phyloP scores from a whole-genome alignment of 2,797 vertebrate species.

The Garrulus glandarius region DNA sequence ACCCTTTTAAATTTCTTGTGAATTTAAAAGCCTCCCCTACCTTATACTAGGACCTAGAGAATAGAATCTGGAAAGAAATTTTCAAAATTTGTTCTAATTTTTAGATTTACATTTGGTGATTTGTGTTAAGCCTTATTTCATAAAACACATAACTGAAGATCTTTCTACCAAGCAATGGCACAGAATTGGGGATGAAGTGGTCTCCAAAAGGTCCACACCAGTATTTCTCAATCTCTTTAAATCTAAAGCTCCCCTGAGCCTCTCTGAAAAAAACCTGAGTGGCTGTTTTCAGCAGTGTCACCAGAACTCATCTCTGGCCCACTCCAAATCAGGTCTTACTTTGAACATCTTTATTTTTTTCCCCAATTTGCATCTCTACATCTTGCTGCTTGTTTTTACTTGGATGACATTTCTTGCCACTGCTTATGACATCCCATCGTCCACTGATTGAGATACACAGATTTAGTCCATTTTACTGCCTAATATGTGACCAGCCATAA shows the following conservation, averaged over 20 bases:
- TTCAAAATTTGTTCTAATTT: background rate
- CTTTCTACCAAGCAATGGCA: background rate
- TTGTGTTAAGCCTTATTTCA: conserved; percentile 44
- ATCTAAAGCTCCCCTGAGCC: background rate
- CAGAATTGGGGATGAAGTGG: background rate
- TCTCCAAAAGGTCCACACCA: background rate
- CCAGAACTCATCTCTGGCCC: background rate
- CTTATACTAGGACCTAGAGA: conserved; percentile 3
- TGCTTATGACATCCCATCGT: background rate
- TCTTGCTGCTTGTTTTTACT: background rate
- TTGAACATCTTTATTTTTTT: background rate
- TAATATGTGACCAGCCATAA: background rate
- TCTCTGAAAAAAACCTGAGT: background rate
- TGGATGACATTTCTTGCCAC: background rate
- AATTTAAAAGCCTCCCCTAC: background rate
- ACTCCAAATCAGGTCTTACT: background rate
- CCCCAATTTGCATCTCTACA: background rate
- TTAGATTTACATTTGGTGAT: conserved; percentile 41
- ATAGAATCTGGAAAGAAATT: background rate
- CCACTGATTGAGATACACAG: background rate
- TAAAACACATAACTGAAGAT: background rate
- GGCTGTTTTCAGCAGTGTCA: background rate
- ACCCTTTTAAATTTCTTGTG: background rate
- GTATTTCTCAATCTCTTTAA: background rate
- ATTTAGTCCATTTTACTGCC: background rate